Percentiles rank a stretch among this genome's conserved stretches.
These are phyloP conservation scores for Porites divaricata DNA, from an alignment of 92 coral and sea anemone species.

Conservation along the genomic window DNA sequence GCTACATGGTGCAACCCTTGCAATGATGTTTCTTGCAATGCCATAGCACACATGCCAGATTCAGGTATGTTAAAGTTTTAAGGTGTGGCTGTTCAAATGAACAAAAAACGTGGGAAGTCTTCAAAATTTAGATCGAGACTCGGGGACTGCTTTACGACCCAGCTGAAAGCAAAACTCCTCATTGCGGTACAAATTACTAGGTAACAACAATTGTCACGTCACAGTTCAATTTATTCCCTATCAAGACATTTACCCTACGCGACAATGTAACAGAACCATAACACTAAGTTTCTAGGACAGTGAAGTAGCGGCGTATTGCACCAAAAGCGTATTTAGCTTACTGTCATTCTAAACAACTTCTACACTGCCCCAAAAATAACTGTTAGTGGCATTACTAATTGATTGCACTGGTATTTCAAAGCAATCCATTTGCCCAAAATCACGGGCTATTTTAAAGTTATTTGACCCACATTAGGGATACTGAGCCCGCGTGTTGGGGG, in stretches of 20 bases:
- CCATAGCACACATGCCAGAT: no score
- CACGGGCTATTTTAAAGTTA: background rate
- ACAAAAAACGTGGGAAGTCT: no score
- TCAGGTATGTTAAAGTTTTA: no score
- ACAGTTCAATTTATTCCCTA: conserved; percentile 30
- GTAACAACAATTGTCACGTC: background rate
- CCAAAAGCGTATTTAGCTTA: background rate
- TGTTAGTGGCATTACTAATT: conserved; percentile 8
- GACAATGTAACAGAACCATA: conserved; percentile 15
- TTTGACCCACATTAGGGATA: conserved; percentile 16
- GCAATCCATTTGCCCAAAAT: conserved; percentile 20
- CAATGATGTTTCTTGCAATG: no score
- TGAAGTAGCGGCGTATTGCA: background rate
- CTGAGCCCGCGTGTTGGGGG: conserved; percentile 36
- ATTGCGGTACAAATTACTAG: background rate
- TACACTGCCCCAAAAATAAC: background rate
- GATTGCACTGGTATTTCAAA: conserved; percentile 4
- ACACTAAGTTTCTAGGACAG: conserved; percentile 17
- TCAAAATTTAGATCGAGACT: background rate
- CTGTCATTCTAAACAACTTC: background rate
- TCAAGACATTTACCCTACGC: background rate
- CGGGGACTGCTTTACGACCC: background rate
- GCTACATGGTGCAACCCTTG: no score
- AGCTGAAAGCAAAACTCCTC: background rate
- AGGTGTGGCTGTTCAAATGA: no score